Conservation (phyloP, 2,113 vertebrate genomes). For the Callaeas wilsoni region DNA sequence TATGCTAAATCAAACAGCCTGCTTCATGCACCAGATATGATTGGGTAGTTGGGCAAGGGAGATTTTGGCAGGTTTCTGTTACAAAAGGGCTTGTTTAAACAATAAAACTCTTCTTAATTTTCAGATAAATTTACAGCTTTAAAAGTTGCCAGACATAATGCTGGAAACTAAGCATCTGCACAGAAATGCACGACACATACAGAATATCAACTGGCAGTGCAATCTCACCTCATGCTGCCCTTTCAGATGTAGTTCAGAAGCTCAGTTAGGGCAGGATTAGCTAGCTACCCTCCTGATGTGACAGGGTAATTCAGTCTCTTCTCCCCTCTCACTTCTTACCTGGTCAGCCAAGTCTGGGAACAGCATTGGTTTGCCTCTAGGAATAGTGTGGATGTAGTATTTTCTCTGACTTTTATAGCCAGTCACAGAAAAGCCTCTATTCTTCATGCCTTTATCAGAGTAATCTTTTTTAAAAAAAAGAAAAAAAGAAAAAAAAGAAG, state of each 20-base stretch:
- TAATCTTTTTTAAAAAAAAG: not conserved
- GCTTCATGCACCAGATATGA: not conserved
- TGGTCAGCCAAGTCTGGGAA: not conserved
- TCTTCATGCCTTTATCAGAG: not conserved
- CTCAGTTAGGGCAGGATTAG: slow-evolving; percentile 7
- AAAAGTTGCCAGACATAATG: not conserved
- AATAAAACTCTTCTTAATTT: slow-evolving; percentile 2
- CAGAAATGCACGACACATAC: not conserved
- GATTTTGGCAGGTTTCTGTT: not conserved
- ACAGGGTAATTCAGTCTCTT: not conserved
- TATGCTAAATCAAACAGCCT: not conserved
- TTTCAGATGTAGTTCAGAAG: slow-evolving; percentile 5
- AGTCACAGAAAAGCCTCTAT: not conserved
- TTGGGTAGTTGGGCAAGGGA: not conserved
- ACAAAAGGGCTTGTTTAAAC: not conserved
- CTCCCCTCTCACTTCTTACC: not conserved
- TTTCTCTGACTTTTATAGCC: not conserved
- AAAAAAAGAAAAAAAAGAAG: not conserved
- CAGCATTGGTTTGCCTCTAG: not conserved
- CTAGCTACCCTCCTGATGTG: not conserved
- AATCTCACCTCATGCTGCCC: not conserved
- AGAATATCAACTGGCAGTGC: not conserved
- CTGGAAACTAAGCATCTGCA: not conserved
- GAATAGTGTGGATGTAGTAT: not conserved
- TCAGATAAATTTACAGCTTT: not conserved